Conservation (phyloP, 2,797 vertebrate genomes). For the Apodemus agrarius region DNA sequence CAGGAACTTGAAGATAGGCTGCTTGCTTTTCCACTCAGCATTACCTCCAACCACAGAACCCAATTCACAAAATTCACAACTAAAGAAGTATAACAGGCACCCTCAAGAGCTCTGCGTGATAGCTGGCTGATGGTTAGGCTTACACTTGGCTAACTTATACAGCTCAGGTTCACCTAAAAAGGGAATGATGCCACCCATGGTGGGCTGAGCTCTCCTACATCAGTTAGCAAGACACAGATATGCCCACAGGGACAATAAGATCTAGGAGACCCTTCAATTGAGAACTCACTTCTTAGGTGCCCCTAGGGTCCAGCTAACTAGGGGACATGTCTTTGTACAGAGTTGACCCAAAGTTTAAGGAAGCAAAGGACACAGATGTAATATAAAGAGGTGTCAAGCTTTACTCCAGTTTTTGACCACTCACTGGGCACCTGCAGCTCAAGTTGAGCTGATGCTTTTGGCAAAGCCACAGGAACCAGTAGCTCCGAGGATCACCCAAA, state of each 20-base stretch:
- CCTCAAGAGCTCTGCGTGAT: background rate
- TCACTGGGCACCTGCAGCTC: background rate
- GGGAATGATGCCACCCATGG: background rate
- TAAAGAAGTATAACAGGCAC: background rate
- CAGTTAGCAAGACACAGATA: background rate
- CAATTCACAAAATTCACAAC: background rate
- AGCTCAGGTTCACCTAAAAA: background rate
- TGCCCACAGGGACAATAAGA: background rate
- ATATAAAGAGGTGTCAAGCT: background rate
- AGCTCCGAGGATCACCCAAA: background rate
- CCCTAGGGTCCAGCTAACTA: background rate
- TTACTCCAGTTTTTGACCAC: background rate
- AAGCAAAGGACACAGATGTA: background rate
- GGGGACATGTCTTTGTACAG: background rate
- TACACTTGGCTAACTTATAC: background rate
- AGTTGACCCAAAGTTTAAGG: background rate
- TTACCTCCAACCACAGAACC: background rate
- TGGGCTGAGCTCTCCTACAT: background rate
- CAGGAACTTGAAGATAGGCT: background rate
- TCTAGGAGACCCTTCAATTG: background rate
- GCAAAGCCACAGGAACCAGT: background rate
- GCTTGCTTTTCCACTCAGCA: background rate
- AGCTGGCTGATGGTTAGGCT: background rate
- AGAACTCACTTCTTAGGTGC: background rate
- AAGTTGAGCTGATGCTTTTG: background rate